Conservation (phyloP, 2,888 invertebrate species). For the Elegia similella region DNA sequence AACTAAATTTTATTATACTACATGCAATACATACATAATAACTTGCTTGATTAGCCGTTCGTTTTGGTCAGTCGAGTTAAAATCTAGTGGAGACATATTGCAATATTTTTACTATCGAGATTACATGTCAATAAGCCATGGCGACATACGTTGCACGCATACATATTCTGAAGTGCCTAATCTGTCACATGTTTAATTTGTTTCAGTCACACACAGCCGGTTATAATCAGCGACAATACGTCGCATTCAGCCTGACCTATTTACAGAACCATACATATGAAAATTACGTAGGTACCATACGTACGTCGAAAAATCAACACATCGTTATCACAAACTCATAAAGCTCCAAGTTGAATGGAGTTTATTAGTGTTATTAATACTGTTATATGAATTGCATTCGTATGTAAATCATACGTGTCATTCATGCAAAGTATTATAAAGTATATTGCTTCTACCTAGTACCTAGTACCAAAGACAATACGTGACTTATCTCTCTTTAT, state of each 20-base stretch:
- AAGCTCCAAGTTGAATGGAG: not conserved
- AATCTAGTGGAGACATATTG: no score
- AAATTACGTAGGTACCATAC: not conserved
- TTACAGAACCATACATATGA: slow-evolving; percentile 3
- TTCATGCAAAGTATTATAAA: not conserved
- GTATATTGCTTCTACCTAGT: no score
- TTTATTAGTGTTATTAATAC: not conserved
- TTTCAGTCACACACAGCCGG: slow-evolving; percentile 12
- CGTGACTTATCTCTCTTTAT: no score
- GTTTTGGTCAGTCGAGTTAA: no score
- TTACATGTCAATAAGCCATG: no score
- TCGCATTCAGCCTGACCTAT: slow-evolving; percentile 15
- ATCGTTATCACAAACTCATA: not conserved
- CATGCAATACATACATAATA: no score
- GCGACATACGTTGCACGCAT: not conserved
- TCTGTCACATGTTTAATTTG: not conserved
- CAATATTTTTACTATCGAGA: no score
- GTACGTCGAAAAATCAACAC: not conserved
- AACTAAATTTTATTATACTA: no score
- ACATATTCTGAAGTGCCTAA: not conserved
- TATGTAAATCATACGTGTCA: not conserved
- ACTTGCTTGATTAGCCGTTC: no score
- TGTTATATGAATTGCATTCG: not conserved
- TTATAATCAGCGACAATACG: slow-evolving; percentile 11
- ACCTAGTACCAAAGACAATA: no score